Evolutionary conservation across 2,797 vertebrate species (phyloP), one percentile per base, ranked within the genome.

Genomic region (Lithobates pipiens): DNA sequence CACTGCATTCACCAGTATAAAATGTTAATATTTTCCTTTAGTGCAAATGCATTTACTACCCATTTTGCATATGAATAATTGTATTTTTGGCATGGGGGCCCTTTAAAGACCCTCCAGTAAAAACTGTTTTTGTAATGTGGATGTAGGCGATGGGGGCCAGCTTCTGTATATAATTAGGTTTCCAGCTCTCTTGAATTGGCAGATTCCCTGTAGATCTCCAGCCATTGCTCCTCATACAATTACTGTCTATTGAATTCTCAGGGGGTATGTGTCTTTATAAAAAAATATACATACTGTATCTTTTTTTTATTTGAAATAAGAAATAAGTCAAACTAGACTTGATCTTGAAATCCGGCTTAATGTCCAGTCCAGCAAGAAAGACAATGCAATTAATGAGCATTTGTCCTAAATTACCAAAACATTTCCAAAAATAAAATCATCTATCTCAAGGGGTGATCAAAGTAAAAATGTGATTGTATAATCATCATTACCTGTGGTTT

Each of bases 381-480:
- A 16, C 34, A 61, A 5, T 67, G 23, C 70, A 87, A 84, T 88
- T 89, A 27, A 86, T 86, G 83, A 18, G 10, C 65, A 88, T 88
- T 61, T 76, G 68, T 68, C 27, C 13, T 44, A 76, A 70, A 80
- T 77, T 57, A 46, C 67, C 29, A 34, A 86, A 82, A 82, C 29
- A 9, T 87, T 79, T 79, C n/a, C 70, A 36, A 78, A 86, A 79
- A 73, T 68, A n/a, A 78, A 87, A 72, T 25, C 61, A 54, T 79
- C 69, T 67, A 77, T 82, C 76, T 71, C 39, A 78, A 57, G 9
- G 39, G 34, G 27, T 79, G 85, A 87, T 87, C 80, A 87, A 87
- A 87, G 85, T 57, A 70, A 86, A 87, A 83, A 83, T 69, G 57
- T 87, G 83, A 83, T 87, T 74, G 76, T 87, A 80, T 63, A 87